These are phyloP conservation scores for Anisognathus igniventris DNA, from an alignment of 2,797 vertebrate species.

Conservation along the genomic window DNA sequence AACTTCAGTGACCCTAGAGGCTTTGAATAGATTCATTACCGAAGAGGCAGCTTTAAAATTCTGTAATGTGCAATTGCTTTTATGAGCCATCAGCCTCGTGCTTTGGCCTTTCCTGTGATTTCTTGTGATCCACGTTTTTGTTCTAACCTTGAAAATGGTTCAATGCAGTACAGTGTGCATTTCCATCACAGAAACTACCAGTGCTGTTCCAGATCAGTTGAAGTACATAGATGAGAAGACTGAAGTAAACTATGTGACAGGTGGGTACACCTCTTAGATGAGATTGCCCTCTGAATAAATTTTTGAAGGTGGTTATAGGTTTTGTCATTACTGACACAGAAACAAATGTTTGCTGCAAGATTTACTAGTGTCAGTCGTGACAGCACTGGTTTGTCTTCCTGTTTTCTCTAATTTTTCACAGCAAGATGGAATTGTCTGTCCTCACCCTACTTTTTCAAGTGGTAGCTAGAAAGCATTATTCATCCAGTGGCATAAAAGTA, in stretches of 20 bases:
- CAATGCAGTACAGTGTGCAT: not conserved
- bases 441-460: not conserved
- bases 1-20: not conserved
- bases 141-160: not conserved
- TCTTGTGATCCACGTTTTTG: not conserved
- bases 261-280: not conserved
- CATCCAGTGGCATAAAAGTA: not conserved
- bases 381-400: not conserved
- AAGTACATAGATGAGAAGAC: not conserved
- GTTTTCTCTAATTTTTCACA: not conserved
- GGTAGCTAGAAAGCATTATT: not conserved
- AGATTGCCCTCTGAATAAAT: not conserved
- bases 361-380: not conserved
- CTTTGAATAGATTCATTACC: not conserved
- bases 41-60: not conserved
- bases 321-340: not conserved
- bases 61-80: not conserved
- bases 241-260: not conserved
- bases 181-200: not conserved
- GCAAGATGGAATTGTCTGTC: not conserved
- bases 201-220: not conserved
- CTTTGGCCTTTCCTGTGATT: not conserved
- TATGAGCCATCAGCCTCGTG: not conserved
- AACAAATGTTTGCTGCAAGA: not conserved
- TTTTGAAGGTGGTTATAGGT: not conserved